Percentiles rank a stretch among this genome's conserved stretches.
Evolutionary conservation across 2,888 invertebrate species (phyloP).

Genomic region (Drosophila prostipennis): DNA sequence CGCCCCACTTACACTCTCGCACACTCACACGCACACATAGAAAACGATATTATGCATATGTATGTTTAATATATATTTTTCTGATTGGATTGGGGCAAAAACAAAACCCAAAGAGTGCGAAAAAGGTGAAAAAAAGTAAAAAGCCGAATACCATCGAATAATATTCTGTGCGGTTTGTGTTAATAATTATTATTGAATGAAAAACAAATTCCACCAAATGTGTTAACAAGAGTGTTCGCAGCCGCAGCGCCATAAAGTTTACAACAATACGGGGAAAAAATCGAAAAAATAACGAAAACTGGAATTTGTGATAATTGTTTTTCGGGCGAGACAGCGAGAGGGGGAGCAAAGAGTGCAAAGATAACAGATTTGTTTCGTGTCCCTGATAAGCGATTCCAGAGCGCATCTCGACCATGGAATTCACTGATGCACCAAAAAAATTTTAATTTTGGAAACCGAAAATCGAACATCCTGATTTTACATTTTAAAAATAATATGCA

Average conservation of each 20-base stretch:
- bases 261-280: conserved; percentile 23
- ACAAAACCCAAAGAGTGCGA: conserved; percentile 41
- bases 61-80: conserved; percentile 68
- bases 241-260: conserved; percentile 24
- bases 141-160: conserved; percentile 19
- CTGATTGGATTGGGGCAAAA: conserved; percentile 67
- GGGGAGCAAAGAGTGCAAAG: conserved; percentile 17
- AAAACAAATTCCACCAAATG: conserved; percentile 46
- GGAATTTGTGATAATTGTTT: conserved; percentile 65
- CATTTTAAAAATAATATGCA: neutral
- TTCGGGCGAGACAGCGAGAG: conserved; percentile 30
- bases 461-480: neutral
- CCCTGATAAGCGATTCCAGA: conserved; percentile 31
- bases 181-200: conserved; percentile 48
- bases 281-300: conserved; percentile 34
- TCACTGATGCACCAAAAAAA: conserved; percentile 20
- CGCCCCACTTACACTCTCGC: conserved; percentile 41
- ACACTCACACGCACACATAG: conserved; percentile 42
- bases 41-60: conserved; percentile 49
- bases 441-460: conserved; percentile 5
- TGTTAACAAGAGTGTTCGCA: conserved; percentile 57
- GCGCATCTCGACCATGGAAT: conserved; percentile 25
- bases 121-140: conserved; percentile 29
- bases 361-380: conserved; percentile 33
- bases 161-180: conserved; percentile 28